Percentiles rank a stretch among this genome's conserved stretches.
phyloP scores from a whole-genome alignment of 1,140 invertebrate species.

The Drosophila tsacasi region DNA sequence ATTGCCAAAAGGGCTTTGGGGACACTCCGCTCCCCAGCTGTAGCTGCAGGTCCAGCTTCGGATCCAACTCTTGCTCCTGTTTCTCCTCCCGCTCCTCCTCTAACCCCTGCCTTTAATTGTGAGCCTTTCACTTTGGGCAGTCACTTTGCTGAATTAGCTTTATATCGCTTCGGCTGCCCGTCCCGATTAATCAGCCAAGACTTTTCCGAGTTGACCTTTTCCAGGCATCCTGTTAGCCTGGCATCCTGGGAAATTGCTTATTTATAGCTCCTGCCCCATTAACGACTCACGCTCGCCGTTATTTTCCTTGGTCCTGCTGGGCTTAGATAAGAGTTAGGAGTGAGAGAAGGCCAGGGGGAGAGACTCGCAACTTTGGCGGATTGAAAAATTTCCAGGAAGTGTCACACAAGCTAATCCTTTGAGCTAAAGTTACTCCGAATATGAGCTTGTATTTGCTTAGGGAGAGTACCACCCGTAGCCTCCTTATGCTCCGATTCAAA shows the following conservation, averaged over 20 bases:
- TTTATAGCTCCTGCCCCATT: slow-evolving; percentile 36
- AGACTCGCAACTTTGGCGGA: slow-evolving; percentile 10
- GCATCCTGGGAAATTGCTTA: slow-evolving; percentile 29
- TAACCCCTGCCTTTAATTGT: slow-evolving; percentile 29
- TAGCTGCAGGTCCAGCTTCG: not conserved
- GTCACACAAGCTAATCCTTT: slow-evolving; percentile 24
- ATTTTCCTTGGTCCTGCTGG: not conserved
- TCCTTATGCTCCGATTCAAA: not conserved
- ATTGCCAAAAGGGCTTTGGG: slow-evolving; percentile 29
- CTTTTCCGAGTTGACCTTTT: slow-evolving; percentile 22
- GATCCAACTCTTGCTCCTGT: not conserved
- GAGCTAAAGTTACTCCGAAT: not conserved
- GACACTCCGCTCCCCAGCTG: slow-evolving; percentile 12
- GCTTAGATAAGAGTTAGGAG: not conserved
- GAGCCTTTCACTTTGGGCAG: slow-evolving; percentile 47
- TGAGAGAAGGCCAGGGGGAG: not conserved
- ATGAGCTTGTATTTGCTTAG: not conserved
- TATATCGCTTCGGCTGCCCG: slow-evolving; percentile 21
- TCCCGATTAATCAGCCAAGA: slow-evolving; percentile 36
- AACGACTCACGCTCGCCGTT: slow-evolving; percentile 21
- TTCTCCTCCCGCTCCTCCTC: not conserved
- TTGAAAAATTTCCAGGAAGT: slow-evolving; percentile 20
- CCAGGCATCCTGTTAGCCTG: not conserved
- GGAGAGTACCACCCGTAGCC: not conserved
- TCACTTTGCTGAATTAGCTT: slow-evolving; percentile 53